A percentile compares a stretch with the other conserved stretches of the same genome.
Conservation (phyloP, 2,113 vertebrate species). For the Apodemus sylvaticus region DNA sequence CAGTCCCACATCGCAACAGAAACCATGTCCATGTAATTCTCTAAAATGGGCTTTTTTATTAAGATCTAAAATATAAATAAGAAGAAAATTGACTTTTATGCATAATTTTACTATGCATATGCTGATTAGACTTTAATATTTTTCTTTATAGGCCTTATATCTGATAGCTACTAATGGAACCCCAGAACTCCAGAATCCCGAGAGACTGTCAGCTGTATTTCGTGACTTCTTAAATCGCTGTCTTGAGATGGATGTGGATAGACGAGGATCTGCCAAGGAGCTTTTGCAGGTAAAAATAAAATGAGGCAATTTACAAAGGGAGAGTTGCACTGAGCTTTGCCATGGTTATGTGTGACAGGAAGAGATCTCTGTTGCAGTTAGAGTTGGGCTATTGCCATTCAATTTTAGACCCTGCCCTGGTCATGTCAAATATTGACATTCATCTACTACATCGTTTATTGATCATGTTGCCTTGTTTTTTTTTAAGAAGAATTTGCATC, state of each 20-base stretch:
- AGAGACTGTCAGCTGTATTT: constrained; percentile 96
- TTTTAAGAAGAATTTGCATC: constrained; percentile 55
- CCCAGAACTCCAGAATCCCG: constrained; percentile 98
- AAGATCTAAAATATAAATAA: background rate
- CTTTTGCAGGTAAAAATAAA: constrained; percentile 92
- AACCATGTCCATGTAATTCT: constrained; percentile 7
- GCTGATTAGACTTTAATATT: constrained; percentile 19
- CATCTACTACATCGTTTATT: constrained; percentile 44
- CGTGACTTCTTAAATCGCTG: constrained; percentile 98
- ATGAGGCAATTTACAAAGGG: background rate
- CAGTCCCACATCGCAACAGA: background rate
- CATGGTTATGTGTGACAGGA: background rate
- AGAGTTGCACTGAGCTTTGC: constrained; percentile 30
- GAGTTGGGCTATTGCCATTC: constrained; percentile 31
- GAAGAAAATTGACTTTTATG: constrained; percentile 5
- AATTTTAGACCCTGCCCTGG: constrained; percentile 60
- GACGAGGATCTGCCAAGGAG: constrained; percentile 97
- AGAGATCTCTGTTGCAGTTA: constrained; percentile 34
- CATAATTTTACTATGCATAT: background rate
- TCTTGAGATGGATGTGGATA: constrained; percentile 99
- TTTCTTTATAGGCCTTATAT: constrained; percentile 92
- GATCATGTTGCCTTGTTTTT: background rate
- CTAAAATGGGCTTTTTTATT: constrained; percentile 32
- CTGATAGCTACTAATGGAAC: constrained; percentile 99
- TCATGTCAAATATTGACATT: constrained; percentile 27